Conservation (phyloP, 1,140 invertebrate genomes). For the Drosophila repletoides region DNA sequence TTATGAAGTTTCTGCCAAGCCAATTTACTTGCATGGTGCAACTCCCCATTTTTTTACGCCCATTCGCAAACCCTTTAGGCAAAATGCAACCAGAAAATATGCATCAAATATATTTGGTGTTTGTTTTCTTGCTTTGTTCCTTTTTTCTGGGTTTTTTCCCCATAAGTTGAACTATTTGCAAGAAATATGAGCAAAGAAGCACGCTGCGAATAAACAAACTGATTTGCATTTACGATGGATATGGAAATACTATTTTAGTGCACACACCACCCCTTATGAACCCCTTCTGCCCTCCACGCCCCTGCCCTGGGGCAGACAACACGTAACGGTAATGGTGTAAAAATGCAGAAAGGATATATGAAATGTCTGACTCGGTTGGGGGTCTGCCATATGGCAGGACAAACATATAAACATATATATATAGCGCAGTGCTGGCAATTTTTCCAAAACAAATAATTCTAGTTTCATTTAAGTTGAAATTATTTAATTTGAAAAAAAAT, state of each 20-base stretch:
- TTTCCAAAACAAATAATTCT: too few relatives aligned
- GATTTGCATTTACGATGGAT: slow-evolving; percentile 81
- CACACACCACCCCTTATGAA: slow-evolving; percentile 29
- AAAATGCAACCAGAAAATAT: slow-evolving; percentile 27
- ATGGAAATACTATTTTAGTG: slow-evolving; percentile 73
- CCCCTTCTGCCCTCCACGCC: not conserved
- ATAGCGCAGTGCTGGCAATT: too few relatives aligned
- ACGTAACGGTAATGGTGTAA: slow-evolving; percentile 60
- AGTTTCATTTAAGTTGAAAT: too few relatives aligned
- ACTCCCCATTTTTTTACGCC: not conserved
- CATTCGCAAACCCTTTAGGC: not conserved
- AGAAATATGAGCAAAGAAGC: slow-evolving; percentile 50
- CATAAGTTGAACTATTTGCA: slow-evolving; percentile 73
- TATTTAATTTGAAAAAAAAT: too few relatives aligned
- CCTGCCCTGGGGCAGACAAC: slow-evolving; percentile 26
- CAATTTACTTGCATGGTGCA: slow-evolving; percentile 21
- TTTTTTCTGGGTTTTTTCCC: slow-evolving; percentile 15
- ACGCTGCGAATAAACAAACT: slow-evolving; percentile 68
- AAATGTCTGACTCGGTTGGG: slow-evolving; percentile 28
- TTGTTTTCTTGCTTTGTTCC: not conserved
- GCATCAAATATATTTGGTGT: slow-evolving; percentile 48
- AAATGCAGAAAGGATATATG: slow-evolving; percentile 72
- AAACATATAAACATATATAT: not conserved
- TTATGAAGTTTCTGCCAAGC: slow-evolving; percentile 5
- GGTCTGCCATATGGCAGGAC: slow-evolving; percentile 11